These are phyloP conservation scores for Hyposoter didymator DNA, from an alignment of 2,888 invertebrate genomes.

Conservation along the genomic window DNA sequence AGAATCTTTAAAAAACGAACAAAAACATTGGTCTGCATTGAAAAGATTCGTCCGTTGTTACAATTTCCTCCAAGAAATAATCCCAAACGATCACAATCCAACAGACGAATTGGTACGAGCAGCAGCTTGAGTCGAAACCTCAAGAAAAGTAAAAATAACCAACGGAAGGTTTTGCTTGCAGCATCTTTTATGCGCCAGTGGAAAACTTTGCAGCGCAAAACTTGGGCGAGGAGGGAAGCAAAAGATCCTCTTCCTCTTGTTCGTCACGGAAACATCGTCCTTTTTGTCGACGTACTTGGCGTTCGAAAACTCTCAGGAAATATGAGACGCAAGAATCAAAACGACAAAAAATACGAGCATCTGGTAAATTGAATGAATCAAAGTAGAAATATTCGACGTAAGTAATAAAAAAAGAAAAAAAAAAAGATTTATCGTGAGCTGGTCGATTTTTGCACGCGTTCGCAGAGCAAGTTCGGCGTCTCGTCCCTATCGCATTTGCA, in stretches of 20 bases:
- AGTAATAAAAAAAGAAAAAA: not conserved
- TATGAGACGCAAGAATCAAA: not conserved
- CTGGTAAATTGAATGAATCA: constrained; percentile 15
- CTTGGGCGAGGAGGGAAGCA: not conserved
- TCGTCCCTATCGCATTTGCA: constrained; percentile 1
- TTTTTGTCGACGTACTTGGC: constrained; percentile 1
- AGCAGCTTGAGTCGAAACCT: not conserved
- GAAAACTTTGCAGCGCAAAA: not conserved
- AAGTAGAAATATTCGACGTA: not conserved
- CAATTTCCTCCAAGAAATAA: not conserved
- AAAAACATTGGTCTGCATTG: not conserved
- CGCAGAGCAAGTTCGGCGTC: not conserved
- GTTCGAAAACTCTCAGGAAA: not conserved
- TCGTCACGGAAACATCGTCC: constrained; percentile 9
- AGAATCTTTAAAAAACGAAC: not conserved
- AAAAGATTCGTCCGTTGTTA: not conserved
- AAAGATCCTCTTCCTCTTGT: not conserved
- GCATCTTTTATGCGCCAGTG: not conserved
- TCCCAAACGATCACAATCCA: not conserved
- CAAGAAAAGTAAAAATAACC: not conserved
- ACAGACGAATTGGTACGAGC: not conserved
- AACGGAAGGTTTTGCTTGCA: not conserved
- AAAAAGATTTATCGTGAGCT: not conserved
- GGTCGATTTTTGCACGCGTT: constrained; percentile 19
- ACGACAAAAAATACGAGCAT: not conserved